Conservation (phyloP, 2,797 vertebrate species). For the Anguilla pacifica region DNA sequence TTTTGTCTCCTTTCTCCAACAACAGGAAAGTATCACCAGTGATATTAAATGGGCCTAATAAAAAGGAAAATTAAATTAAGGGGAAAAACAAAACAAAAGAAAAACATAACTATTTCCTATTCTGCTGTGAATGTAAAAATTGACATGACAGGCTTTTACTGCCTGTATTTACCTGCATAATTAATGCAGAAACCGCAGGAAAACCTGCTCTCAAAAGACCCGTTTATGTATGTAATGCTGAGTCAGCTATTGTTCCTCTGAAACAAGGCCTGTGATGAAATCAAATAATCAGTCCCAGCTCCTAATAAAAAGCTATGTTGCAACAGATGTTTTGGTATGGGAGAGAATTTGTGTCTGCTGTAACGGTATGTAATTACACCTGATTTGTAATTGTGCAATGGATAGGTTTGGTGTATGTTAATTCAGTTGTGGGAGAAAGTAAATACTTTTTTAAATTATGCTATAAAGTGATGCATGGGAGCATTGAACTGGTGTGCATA, state of each 20-base stretch:
- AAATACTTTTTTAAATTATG: not conserved
- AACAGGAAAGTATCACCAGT: not conserved
- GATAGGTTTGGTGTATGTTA: not conserved
- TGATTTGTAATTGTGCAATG: not conserved
- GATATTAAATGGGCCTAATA: slow-evolving; percentile 14
- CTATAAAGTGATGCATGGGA: not conserved
- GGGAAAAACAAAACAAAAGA: not conserved
- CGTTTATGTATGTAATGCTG: slow-evolving; percentile 29
- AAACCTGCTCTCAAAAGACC: slow-evolving; percentile 15
- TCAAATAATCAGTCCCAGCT: slow-evolving; percentile 4
- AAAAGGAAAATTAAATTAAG: not conserved
- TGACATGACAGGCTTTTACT: slow-evolving; percentile 5
- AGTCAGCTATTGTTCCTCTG: not conserved
- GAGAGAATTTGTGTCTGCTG: not conserved
- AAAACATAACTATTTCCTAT: slow-evolving; percentile 16
- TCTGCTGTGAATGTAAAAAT: slow-evolving; percentile 26
- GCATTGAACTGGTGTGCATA: not conserved
- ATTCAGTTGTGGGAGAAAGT: not conserved
- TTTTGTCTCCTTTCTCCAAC: not conserved
- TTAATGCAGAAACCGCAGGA: slow-evolving; percentile 25
- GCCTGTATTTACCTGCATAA: slow-evolving; percentile 24
- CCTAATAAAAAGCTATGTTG: not conserved
- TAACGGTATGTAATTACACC: not conserved
- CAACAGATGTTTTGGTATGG: not conserved
- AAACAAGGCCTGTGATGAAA: slow-evolving; percentile 14